A percentile compares a stretch with the other conserved stretches of the same genome.
phyloP scores from a whole-genome alignment of 2,113 vertebrate genomes.

The Psittacula cyanocephala region DNA sequence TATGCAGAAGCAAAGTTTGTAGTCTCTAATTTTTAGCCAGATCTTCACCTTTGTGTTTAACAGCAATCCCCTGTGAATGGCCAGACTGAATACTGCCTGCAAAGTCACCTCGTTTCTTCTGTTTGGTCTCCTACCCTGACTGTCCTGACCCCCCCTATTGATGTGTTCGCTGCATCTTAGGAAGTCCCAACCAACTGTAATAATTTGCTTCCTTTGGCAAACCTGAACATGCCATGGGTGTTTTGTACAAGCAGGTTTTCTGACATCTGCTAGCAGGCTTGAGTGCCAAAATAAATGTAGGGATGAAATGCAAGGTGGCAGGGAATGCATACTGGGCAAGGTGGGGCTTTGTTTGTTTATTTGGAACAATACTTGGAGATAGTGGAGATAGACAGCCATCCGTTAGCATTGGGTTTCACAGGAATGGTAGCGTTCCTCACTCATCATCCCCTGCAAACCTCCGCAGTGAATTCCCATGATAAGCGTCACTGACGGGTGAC shows the following conservation, averaged over 20 bases:
- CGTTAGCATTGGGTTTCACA: background rate
- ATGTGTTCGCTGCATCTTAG: background rate
- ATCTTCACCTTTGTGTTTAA: background rate
- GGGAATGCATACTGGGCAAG: slow-evolving; percentile 17
- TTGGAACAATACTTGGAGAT: background rate
- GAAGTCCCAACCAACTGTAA: slow-evolving; percentile 16
- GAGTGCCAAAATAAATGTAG: slow-evolving; percentile 43
- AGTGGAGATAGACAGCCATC: background rate
- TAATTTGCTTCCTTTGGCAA: slow-evolving; percentile 40
- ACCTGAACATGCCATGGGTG: background rate
- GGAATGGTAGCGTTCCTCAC: background rate
- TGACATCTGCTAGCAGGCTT: background rate
- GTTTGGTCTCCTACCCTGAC: background rate
- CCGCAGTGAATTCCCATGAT: background rate
- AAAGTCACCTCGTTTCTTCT: background rate
- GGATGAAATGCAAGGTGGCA: slow-evolving; percentile 39
- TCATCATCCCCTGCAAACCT: background rate
- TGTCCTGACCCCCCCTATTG: background rate
- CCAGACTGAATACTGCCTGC: background rate
- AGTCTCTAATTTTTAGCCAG: background rate
- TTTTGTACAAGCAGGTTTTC: slow-evolving; percentile 28
- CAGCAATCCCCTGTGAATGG: background rate
- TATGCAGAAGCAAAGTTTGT: background rate
- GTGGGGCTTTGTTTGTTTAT: slow-evolving; percentile 39
- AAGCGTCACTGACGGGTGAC: background rate